Conservation (phyloP, 2,797 vertebrate species). For the Lepidocolaptes lacrymiger region DNA sequence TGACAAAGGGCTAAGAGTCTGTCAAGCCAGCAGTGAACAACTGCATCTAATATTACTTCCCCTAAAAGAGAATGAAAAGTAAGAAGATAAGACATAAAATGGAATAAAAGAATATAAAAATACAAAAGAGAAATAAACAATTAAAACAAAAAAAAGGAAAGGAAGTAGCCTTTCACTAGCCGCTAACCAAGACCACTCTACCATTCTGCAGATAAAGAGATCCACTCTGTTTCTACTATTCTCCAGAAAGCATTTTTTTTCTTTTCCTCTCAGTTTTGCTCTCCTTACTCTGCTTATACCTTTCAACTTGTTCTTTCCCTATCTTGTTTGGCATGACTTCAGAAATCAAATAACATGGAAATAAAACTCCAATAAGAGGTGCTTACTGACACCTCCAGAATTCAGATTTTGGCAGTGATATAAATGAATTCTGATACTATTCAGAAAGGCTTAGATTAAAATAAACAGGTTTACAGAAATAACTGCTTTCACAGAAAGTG, state of each 20-base stretch:
- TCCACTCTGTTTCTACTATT: background rate
- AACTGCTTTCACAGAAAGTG: background rate
- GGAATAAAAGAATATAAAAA: background rate
- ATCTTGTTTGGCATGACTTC: background rate
- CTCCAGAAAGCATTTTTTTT: background rate
- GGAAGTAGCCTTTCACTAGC: background rate
- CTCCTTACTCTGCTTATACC: background rate
- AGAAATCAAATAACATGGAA: conserved; percentile 19
- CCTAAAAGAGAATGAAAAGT: background rate
- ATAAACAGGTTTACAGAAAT: conserved; percentile 22
- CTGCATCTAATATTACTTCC: background rate
- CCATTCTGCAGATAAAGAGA: background rate
- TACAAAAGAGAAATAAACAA: background rate
- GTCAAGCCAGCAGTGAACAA: background rate
- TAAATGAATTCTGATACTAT: conserved; percentile 22
- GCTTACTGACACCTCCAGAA: conserved; percentile 7
- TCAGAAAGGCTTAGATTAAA: background rate
- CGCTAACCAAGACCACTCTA: background rate
- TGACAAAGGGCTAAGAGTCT: background rate
- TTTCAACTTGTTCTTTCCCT: background rate
- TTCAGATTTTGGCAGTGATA: conserved; percentile 12
- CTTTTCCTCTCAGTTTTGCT: background rate
- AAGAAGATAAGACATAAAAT: background rate
- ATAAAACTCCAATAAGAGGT: conserved; percentile 20
- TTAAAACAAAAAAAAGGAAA: background rate